Evolutionary conservation across 1,140 invertebrate genomes (phyloP).

Genomic region (Galleria mellonella): DNA sequence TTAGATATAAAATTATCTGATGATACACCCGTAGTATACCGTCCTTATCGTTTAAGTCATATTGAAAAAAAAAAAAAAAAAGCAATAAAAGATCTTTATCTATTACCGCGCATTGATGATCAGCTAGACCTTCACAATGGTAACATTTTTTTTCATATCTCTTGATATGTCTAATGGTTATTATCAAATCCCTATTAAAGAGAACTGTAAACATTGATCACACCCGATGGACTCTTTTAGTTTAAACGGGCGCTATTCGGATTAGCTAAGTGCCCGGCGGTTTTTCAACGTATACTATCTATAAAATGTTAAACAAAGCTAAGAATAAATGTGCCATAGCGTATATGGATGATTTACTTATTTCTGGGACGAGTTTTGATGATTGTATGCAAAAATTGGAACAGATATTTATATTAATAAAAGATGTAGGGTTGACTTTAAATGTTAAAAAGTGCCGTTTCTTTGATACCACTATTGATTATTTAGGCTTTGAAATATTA

Average conservation of each 20-base stretch:
- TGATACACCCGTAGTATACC: not conserved
- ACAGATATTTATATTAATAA: not conserved
- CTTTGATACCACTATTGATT: not conserved
- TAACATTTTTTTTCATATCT: not conserved
- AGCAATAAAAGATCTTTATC: not conserved
- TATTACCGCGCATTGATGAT: not conserved
- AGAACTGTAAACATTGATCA: not conserved
- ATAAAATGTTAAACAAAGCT: not conserved
- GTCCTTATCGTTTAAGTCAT: not conserved
- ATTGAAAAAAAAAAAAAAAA: not conserved
- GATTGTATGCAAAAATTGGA: not conserved
- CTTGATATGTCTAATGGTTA: not conserved
- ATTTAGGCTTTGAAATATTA: not conserved
- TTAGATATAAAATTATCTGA: conserved; percentile 29
- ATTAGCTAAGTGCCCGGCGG: not conserved
- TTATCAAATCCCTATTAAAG: not conserved
- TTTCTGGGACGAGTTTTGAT: not conserved
- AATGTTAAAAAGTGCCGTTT: not conserved
- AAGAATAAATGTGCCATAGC: not conserved
- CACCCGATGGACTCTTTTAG: not conserved
- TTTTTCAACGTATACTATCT: not conserved
- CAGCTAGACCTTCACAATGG: not conserved
- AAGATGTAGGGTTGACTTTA: not conserved
- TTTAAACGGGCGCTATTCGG: not conserved
- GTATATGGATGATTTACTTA: not conserved